phyloP scores from a whole-genome alignment of 2,113 vertebrate species.

The Sylvietta virens region DNA sequence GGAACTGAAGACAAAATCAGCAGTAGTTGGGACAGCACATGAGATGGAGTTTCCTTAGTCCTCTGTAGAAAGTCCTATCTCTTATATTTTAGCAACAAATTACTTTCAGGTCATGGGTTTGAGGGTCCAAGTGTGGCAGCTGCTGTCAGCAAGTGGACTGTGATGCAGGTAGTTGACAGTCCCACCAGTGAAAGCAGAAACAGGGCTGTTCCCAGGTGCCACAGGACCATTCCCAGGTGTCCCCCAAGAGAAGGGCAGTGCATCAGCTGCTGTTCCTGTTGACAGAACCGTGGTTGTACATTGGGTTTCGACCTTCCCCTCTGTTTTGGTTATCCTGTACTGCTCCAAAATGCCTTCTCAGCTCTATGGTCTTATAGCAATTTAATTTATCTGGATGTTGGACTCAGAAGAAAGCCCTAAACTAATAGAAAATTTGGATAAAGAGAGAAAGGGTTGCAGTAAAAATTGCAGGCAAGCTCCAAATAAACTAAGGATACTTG shows the following conservation, averaged over 20 bases:
- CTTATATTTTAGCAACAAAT: background rate
- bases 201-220: background rate
- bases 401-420: background rate
- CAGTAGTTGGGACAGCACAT: background rate
- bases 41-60: background rate
- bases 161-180: background rate
- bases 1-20: background rate
- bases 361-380: background rate
- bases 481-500: background rate
- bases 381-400: background rate
- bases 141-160: background rate
- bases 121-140: background rate
- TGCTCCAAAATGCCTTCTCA: background rate
- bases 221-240: fast-evolving
- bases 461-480: background rate
- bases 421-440: background rate
- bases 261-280: background rate
- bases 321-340: background rate
- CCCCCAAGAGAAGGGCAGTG: background rate
- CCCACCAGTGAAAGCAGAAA: background rate
- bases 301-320: background rate
- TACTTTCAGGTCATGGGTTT: background rate
- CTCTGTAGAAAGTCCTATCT: background rate
- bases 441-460: background rate
- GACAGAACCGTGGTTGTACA: fast-evolving